phyloP scores from a whole-genome alignment of 2,113 vertebrate genomes.

The Elgaria multicarinata region DNA sequence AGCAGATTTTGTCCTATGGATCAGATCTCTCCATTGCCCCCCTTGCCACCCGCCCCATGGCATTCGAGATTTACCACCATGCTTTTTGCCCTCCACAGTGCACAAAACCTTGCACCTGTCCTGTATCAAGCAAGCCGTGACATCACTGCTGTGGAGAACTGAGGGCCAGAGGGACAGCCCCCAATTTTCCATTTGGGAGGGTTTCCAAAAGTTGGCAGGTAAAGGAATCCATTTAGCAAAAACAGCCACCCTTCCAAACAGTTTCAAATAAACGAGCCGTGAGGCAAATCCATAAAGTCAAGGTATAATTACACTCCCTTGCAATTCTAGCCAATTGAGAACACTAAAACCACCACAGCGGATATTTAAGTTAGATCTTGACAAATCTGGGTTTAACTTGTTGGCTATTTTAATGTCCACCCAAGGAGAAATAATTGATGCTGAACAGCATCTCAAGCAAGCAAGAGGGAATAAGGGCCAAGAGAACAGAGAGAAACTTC shows the following conservation, averaged over 20 bases:
- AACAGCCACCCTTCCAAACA: slow-evolving; percentile 3
- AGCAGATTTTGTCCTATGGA: not conserved
- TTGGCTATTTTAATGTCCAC: slow-evolving; percentile 53
- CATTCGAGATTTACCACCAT: not conserved
- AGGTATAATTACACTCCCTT: slow-evolving; percentile 64
- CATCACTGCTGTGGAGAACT: not conserved
- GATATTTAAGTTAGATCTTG: slow-evolving; percentile 48
- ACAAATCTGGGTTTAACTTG: slow-evolving; percentile 49
- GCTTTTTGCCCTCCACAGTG: not conserved
- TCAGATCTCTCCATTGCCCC: not conserved
- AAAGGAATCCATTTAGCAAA: slow-evolving; percentile 18
- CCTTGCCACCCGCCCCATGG: not conserved
- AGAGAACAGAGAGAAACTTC: slow-evolving; percentile 34
- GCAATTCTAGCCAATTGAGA: slow-evolving; percentile 63
- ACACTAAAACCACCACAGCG: slow-evolving; percentile 48
- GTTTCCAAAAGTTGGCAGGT: slow-evolving; percentile 6
- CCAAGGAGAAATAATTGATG: slow-evolving; percentile 47
- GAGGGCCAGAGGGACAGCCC: not conserved
- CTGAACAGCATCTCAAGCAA: slow-evolving; percentile 27
- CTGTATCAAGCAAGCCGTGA: not conserved
- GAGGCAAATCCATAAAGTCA: slow-evolving; percentile 56
- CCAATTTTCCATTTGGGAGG: not conserved
- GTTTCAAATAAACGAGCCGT: slow-evolving; percentile 20
- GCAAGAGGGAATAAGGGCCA: not conserved
- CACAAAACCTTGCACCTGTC: not conserved